Evolutionary conservation across 1,140 invertebrate genomes (phyloP), one percentile per base, ranked within the genome.

Genomic region (Caenorhabditis remanei): DNA sequence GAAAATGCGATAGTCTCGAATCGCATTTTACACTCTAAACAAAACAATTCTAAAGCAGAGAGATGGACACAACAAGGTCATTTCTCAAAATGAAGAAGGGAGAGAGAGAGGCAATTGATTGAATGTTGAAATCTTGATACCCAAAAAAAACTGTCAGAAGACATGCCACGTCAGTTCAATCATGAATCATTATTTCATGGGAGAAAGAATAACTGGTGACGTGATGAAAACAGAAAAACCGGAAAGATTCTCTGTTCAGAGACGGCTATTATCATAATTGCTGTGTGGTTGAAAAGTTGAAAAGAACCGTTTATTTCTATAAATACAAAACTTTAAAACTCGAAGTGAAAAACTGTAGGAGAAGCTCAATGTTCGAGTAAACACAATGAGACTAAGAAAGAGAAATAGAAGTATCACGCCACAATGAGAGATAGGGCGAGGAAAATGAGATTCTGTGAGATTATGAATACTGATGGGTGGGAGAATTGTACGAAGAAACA

Each of bases 281-380:
- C 7, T 46, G 40, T 46, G 9, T 75, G 5, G n/a, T 61, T 53
- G 14, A 24, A 50, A 79, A 79, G 13, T 14, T 11, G 46, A 32
- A 79, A 79, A 79, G 13, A 79, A 79, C 71, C 71, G 71, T 79
- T 79, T 65, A n/a, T 58, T 65, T 75, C 24, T 5, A 79, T 79
- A 79, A 79, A 79, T 79, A 79, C 71, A 79, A 79, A 50, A 11
- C 13, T 53, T 71, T 41, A 71, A 71, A 71, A 41, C 63, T 65
- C 8, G 32, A 67, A 71, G 4, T 71, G 61, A 24, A 58, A 58
- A 5, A n/a, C 13, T 14, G 6, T 2, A 58, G 55, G 24, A 9
- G n/a, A 14, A 24, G 21, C 8, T 11, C 9, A 32, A 21, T 6
- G n/a, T 21, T 63, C 61, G 24, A 63, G 61, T 63, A 32, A 32